Evolutionary conservation across 2,113 vertebrate species (phyloP), one percentile per base, ranked within the genome.

Genomic region (Hassar affinis): DNA sequence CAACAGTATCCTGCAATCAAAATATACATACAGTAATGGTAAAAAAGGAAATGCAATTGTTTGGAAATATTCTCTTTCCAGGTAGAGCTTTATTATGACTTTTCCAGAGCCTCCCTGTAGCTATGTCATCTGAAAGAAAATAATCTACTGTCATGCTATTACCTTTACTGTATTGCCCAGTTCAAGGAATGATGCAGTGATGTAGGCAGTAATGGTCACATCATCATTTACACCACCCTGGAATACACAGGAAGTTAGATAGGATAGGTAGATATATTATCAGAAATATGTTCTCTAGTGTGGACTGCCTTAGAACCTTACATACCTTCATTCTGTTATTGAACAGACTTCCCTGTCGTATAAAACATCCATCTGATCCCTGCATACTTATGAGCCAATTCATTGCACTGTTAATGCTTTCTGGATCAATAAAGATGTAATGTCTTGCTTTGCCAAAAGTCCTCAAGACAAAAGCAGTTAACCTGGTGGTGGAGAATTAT

Each of bases 181-280:
- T 76, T 97, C 95, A 88, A 94, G 38, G 64, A 95, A 85, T 0
- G 90, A 89, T 77, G 91, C 93, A 57, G 93, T 87, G 52, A 96
- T 85, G 80, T 95, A 96, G 4, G 94, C 95, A 25, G 90, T 95
- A 80, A 96, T 88, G 0, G 94, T 95, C 57, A 96, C 90, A 3
- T 93, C 90, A 72, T 96, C 94, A 1, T 93, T 92, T 81, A 96
- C 95, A 12, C 93, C 94, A 0, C 95, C 95, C 96, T 96, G 90
- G 7, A 62, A 77, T 74, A 86, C 8, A 83, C 78, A 49, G 42
- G 17, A 30, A 74, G n/a, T n/a, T n/a, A n/a, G n/a, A n/a, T n/a
- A n/a, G n/a, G n/a, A n/a, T 52, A 14, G 52, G 51, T 52, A 30
- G 0, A 52, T 52, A 3, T 52, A 52, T 20, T n/a, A n/a, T 69